Percentiles rank a stretch among this genome's conserved stretches.
phyloP scores from a whole-genome alignment of 2,888 invertebrate species.

The Anagyrus pseudococci region DNA sequence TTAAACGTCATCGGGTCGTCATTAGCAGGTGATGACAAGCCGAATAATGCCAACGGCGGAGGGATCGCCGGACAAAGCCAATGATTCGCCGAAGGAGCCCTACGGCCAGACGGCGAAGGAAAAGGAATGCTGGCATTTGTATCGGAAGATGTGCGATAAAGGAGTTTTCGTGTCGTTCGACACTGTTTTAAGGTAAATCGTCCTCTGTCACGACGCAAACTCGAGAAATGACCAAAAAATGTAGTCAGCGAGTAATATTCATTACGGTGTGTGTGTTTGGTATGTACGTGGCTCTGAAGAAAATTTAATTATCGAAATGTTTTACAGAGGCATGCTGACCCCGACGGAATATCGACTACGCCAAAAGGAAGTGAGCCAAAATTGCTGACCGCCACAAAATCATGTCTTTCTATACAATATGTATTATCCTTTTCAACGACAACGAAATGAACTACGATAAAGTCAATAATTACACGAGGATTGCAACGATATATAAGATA shows the following conservation, averaged over 20 bases:
- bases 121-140: conserved; percentile 74
- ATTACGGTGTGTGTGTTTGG: too few species aligned
- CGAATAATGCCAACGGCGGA: conserved; percentile 19
- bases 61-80: conserved; percentile 34
- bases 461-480: conserved; percentile 8
- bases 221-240: too few species aligned
- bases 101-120: conserved; percentile 66
- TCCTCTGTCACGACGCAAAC: not conserved
- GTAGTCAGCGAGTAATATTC: too few species aligned
- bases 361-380: conserved; percentile 60
- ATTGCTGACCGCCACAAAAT: conserved; percentile 35
- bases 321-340: conserved; percentile 72
- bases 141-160: conserved; percentile 72
- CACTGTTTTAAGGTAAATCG: conserved; percentile 66
- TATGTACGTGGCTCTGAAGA: too few species aligned
- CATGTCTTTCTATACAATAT: conserved; percentile 25
- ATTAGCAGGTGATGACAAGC: not conserved
- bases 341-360: conserved; percentile 75
- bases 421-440: conserved; percentile 23
- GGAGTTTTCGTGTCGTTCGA: conserved; percentile 74
- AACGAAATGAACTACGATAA: conserved; percentile 9
- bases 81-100: conserved; percentile 57
- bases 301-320: not conserved
- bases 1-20: not conserved
- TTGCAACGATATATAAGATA: too few species aligned